A percentile compares a stretch with the other conserved stretches of the same genome.
Evolutionary conservation across 2,888 invertebrate species (phyloP).

Genomic region (Globia sparganii): DNA sequence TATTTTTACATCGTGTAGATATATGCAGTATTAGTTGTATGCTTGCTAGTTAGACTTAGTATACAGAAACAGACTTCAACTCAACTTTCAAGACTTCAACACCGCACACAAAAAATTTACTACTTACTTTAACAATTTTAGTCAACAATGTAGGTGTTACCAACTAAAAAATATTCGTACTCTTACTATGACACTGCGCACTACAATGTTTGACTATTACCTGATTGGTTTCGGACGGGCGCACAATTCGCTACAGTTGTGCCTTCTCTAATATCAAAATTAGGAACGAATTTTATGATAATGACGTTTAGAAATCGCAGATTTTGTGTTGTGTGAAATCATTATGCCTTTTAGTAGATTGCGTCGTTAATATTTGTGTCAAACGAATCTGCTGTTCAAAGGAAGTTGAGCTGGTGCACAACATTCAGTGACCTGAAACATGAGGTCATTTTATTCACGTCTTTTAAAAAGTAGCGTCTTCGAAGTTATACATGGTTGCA

Average conservation of each 20-base stretch:
- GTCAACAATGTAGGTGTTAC: background rate
- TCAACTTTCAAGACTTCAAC: too few relatives aligned
- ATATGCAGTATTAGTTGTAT: background rate
- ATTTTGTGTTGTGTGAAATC: slow-evolving; percentile 43
- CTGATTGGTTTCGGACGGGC: slow-evolving; percentile 69
- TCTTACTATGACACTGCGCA: slow-evolving; percentile 35
- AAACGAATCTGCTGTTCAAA: slow-evolving; percentile 6
- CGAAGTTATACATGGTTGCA: background rate
- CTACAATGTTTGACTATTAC: slow-evolving; percentile 51
- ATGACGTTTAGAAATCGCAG: slow-evolving; percentile 51
- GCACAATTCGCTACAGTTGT: slow-evolving; percentile 56
- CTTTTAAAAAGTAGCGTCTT: background rate
- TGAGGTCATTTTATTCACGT: too few relatives aligned
- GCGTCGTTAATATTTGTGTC: slow-evolving; percentile 22
- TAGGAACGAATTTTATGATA: slow-evolving; percentile 56
- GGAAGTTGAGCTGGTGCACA: background rate
- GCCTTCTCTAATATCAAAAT: slow-evolving; percentile 59
- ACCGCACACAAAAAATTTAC: background rate
- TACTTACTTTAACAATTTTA: slow-evolving; percentile 1
- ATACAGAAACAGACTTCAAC: too few relatives aligned
- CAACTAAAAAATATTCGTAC: slow-evolving; percentile 28
- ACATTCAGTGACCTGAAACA: background rate
- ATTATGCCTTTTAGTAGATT: slow-evolving; percentile 3
- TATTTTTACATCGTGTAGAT: too few relatives aligned
- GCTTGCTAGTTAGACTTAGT: background rate